Conservation (phyloP, 37 sponge, comb jelly and placozoan species). For the Corticium candelabrum region DNA sequence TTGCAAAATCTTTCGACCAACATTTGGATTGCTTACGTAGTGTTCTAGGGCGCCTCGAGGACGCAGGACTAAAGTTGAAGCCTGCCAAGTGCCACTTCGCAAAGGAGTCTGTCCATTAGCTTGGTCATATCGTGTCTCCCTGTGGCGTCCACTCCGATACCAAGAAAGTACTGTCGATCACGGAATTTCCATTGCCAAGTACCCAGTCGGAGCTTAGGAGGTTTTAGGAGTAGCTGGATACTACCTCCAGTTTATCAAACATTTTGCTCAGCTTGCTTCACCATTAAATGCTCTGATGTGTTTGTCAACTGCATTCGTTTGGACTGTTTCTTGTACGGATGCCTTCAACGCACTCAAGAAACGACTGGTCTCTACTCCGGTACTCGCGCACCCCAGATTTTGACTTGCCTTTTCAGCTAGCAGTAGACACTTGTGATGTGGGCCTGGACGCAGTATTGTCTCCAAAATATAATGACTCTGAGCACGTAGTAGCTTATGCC, state of each 20-base stretch:
- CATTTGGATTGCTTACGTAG: not conserved
- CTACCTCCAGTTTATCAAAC: not conserved
- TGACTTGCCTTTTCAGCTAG: slow-evolving; percentile 10
- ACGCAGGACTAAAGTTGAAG: not conserved
- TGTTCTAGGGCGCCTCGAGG: not conserved
- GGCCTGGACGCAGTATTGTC: slow-evolving; percentile 37
- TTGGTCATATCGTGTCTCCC: not conserved
- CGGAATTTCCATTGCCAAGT: slow-evolving; percentile 18
- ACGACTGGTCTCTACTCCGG: slow-evolving; percentile 15
- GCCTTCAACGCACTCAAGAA: slow-evolving; percentile 15
- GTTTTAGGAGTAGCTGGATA: not conserved
- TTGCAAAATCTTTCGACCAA: not conserved
- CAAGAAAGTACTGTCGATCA: not conserved
- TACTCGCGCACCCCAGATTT: slow-evolving; percentile 24
- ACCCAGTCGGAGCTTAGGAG: not conserved
- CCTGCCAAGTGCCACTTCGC: not conserved
- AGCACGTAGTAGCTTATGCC: slow-evolving; percentile 19
- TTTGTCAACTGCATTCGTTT: slow-evolving; percentile 2
- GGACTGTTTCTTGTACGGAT: slow-evolving; percentile 7
- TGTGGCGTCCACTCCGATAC: not conserved
- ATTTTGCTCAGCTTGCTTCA: not conserved
- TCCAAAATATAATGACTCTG: slow-evolving; percentile 11
- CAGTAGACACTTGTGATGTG: slow-evolving; percentile 19
- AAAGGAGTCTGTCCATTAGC: not conserved
- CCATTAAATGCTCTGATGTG: not conserved